These are phyloP conservation scores for Furcula furcula DNA, from an alignment of 2,888 invertebrate species.

Conservation along the genomic window DNA sequence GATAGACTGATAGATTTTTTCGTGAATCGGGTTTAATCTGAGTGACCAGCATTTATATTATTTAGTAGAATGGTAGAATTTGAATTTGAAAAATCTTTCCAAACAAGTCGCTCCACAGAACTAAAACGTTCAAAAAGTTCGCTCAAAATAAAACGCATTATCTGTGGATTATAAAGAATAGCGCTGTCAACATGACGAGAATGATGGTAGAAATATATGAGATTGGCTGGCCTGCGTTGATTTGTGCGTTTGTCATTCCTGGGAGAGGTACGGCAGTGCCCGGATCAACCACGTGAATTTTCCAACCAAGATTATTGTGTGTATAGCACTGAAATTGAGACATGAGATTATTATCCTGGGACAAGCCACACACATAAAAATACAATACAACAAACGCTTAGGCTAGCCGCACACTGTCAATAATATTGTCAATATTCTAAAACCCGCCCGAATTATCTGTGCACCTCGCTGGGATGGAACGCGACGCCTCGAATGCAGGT, in stretches of 20 bases:
- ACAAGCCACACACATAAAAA: too few species aligned
- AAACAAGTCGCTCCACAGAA: not conserved
- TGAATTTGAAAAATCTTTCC: not conserved
- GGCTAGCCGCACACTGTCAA: too few species aligned
- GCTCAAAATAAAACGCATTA: constrained; percentile 26
- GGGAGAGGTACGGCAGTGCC: constrained; percentile 72
- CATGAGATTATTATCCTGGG: too few species aligned
- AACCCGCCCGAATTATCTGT: too few species aligned
- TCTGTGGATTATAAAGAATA: constrained; percentile 37
- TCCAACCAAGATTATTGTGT: constrained; percentile 96
- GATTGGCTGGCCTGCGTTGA: constrained; percentile 19
- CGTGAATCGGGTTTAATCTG: too few species aligned
- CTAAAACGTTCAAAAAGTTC: not conserved
- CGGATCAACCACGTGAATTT: constrained; percentile 92
- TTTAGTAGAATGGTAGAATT: not conserved
- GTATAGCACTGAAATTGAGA: constrained; percentile 89
- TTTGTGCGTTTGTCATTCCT: constrained; percentile 41
- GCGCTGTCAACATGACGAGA: constrained; percentile 33
- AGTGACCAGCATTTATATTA: not conserved
- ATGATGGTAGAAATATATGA: too few species aligned
- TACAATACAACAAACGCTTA: too few species aligned
- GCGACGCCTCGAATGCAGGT: too few species aligned
- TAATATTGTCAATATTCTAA: too few species aligned
- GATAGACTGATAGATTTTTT: too few species aligned
- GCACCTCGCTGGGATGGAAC: too few species aligned